These are phyloP conservation scores for Dendrolimus houi DNA, from an alignment of 2,888 invertebrate genomes.

Conservation along the genomic window DNA sequence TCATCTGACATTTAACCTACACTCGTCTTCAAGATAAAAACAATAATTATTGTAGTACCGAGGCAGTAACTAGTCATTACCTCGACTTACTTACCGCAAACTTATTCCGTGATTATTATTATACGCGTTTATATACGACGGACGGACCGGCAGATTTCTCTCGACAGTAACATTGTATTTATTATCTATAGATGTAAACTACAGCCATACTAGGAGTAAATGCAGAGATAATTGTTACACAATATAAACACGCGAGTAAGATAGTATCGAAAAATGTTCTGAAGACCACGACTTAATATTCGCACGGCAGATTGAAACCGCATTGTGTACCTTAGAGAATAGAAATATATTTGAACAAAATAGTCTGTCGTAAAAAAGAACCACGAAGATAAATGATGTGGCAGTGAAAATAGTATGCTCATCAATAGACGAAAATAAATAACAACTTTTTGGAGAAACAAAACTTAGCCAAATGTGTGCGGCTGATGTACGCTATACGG, in stretches of 20 bases:
- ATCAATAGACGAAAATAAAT: no score
- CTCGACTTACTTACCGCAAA: constrained; percentile 20
- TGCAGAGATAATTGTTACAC: no score
- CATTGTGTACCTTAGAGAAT: no score
- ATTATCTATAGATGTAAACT: background rate
- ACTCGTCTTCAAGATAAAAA: constrained; percentile 22
- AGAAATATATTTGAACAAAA: no score
- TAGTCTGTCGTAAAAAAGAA: no score
- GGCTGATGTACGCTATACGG: no score
- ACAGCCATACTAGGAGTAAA: no score
- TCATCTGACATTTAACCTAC: constrained; percentile 39
- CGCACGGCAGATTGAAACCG: constrained; percentile 10
- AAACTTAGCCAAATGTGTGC: no score
- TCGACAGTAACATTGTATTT: constrained; percentile 1
- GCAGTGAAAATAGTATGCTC: no score
- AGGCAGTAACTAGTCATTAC: constrained; percentile 17
- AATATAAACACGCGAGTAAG: no score
- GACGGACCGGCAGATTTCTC: constrained; percentile 10
- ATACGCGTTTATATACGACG: constrained; percentile 2
- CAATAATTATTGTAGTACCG: constrained; percentile 24
- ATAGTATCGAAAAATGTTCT: background rate
- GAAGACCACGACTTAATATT: constrained; percentile 10
- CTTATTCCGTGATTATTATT: constrained; percentile 13
- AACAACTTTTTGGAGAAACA: no score
- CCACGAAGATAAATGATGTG: no score